phyloP scores from a whole-genome alignment of 1,140 invertebrate species.

The Anagrus nilaparvatae region DNA sequence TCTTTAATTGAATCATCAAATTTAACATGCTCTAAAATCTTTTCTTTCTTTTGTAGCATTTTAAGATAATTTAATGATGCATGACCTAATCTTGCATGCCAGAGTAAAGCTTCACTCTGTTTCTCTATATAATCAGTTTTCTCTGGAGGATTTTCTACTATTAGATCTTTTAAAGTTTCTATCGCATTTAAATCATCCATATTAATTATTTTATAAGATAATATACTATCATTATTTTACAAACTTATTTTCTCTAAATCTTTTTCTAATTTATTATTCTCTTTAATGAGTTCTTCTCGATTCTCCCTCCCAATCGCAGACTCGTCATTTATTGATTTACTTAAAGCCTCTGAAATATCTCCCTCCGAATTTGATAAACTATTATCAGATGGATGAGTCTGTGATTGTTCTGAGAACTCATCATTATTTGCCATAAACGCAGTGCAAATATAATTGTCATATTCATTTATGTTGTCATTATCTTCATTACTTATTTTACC shows the following conservation, averaged over 20 bases:
- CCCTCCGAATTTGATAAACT: constrained; percentile 9
- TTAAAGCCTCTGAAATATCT: constrained; percentile 8
- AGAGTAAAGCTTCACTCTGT: constrained; percentile 18
- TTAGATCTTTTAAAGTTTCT: constrained; percentile 8
- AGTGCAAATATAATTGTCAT: background rate
- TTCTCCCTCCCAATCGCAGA: constrained; percentile 21
- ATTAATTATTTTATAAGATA: no score
- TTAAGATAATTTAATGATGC: constrained; percentile 20
- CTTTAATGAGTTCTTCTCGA: constrained; percentile 7
- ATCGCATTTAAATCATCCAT: background rate
- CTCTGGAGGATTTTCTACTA: constrained; percentile 5
- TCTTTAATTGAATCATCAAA: constrained; percentile 20
- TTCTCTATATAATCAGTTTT: constrained; percentile 5
- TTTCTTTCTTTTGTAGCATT: constrained; percentile 17
- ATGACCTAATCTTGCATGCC: constrained; percentile 21
- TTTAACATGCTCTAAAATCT: constrained; percentile 16
- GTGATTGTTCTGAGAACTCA: constrained; percentile 14
- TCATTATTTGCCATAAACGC: background rate
- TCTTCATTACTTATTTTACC: constrained; percentile 1
- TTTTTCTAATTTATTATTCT: no score
- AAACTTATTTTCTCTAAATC: no score
- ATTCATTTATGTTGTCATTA: background rate
- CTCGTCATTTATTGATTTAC: background rate
- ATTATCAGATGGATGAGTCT: constrained; percentile 4
- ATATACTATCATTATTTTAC: no score